These are phyloP conservation scores for Scatophagus argus DNA, from an alignment of 2,113 vertebrate species.

Conservation along the genomic window DNA sequence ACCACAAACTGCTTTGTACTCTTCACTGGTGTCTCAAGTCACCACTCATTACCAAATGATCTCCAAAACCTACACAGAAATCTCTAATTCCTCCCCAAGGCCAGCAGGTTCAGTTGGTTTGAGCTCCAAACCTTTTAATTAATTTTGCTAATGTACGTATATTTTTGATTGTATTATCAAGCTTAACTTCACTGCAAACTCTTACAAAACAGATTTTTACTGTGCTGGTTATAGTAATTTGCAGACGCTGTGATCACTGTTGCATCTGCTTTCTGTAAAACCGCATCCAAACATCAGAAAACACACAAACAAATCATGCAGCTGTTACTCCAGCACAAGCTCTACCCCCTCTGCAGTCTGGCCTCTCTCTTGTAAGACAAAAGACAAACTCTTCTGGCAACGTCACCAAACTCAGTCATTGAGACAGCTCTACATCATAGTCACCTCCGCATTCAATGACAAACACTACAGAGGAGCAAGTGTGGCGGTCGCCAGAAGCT, in stretches of 20 bases:
- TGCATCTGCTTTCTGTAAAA: slow-evolving; percentile 17
- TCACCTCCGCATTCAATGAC: slow-evolving; percentile 65
- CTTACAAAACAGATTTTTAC: slow-evolving; percentile 19
- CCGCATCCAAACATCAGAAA: slow-evolving; percentile 30
- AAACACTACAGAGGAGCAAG: slow-evolving; percentile 28
- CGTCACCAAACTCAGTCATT: slow-evolving; percentile 28
- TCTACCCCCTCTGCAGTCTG: slow-evolving; percentile 19
- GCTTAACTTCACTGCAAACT: slow-evolving; percentile 5
- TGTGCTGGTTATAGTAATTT: slow-evolving; percentile 40
- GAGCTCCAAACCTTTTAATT: slow-evolving; percentile 13
- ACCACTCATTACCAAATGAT: not conserved
- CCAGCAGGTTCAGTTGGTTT: slow-evolving; percentile 20
- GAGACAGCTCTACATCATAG: slow-evolving; percentile 41
- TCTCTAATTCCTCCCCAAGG: slow-evolving; percentile 14
- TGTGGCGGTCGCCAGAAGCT: slow-evolving; percentile 19
- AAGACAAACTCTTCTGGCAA: slow-evolving; percentile 17
- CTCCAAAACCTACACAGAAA: not conserved
- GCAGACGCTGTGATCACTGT: slow-evolving; percentile 19
- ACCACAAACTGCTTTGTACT: not conserved
- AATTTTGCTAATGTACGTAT: slow-evolving; percentile 6
- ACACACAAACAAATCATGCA: slow-evolving; percentile 37
- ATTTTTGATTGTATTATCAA: not conserved
- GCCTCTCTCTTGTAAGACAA: slow-evolving; percentile 9
- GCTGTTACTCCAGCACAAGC: slow-evolving; percentile 17
- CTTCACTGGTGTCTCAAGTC: not conserved